phyloP scores from a whole-genome alignment of 2,797 vertebrate species.

The Heteromormyrus szaboi region DNA sequence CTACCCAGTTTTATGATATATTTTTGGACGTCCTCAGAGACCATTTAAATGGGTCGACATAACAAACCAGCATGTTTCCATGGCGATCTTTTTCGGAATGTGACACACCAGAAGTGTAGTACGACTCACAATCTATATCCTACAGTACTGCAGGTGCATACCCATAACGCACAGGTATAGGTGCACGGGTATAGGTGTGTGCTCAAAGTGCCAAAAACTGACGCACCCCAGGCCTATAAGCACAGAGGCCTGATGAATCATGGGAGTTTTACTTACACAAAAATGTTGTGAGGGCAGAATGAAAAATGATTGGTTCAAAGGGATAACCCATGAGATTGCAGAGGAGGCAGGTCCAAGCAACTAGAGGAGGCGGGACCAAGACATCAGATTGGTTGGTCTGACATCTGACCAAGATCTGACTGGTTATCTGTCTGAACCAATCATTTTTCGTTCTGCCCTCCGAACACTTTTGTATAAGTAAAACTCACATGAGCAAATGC shows the following conservation, averaged over 20 bases:
- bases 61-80: conserved; percentile 13
- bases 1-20: neutral
- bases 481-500: conserved; percentile 48
- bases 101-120: neutral
- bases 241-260: conserved; percentile 51
- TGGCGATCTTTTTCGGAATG: neutral
- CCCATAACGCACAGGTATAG: neutral
- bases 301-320: neutral
- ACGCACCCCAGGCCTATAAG: neutral
- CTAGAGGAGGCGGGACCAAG: neutral
- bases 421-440: neutral
- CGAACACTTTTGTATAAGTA: neutral
- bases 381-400: neutral
- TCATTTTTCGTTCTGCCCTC: neutral
- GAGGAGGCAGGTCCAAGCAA: neutral
- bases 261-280: neutral
- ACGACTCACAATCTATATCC: neutral
- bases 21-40: conserved; percentile 23
- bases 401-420: neutral
- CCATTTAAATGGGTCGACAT: neutral
- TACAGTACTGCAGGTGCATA: neutral
- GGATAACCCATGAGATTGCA: neutral
- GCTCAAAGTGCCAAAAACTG: conserved; percentile 29
- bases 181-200: neutral
- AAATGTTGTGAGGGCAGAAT: neutral